Evolutionary conservation across 2,888 invertebrate species (phyloP).

Genomic region (Nephrotoma guestfalica): DNA sequence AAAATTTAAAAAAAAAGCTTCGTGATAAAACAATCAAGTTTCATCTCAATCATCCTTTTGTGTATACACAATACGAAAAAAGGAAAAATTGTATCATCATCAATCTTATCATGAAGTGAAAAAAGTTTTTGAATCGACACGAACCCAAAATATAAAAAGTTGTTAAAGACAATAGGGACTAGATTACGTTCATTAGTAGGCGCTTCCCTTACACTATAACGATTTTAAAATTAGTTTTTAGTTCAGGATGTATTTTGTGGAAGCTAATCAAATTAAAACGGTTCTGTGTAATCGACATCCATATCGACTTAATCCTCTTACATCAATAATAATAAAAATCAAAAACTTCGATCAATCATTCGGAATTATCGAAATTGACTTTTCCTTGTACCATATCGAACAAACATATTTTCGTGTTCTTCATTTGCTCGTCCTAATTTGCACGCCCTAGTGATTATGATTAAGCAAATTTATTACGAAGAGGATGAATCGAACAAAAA

Average conservation of each 20-base stretch:
- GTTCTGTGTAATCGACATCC: neutral
- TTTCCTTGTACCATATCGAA: neutral
- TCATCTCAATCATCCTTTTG: neutral
- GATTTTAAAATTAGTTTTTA: neutral
- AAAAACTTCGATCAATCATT: neutral
- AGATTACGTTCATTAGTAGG: neutral
- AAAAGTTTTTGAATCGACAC: neutral
- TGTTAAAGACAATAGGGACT: neutral
- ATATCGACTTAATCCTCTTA: neutral
- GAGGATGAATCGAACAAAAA: neutral
- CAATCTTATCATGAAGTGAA: neutral
- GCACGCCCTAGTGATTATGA: neutral
- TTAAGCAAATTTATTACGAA: neutral
- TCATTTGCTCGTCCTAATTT: neutral
- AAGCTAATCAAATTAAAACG: neutral
- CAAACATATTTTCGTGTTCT: neutral
- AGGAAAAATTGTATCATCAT: neutral
- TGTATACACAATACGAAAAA: neutral
- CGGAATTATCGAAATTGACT: neutral
- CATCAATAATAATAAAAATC: neutral
- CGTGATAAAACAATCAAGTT: neutral
- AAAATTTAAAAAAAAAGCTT: neutral
- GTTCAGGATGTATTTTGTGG: neutral
- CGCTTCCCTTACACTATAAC: neutral
- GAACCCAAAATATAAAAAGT: neutral